Evolutionary conservation across 2,113 vertebrate genomes (phyloP), one percentile per base, ranked within the genome.

Genomic region (Passer domesticus): DNA sequence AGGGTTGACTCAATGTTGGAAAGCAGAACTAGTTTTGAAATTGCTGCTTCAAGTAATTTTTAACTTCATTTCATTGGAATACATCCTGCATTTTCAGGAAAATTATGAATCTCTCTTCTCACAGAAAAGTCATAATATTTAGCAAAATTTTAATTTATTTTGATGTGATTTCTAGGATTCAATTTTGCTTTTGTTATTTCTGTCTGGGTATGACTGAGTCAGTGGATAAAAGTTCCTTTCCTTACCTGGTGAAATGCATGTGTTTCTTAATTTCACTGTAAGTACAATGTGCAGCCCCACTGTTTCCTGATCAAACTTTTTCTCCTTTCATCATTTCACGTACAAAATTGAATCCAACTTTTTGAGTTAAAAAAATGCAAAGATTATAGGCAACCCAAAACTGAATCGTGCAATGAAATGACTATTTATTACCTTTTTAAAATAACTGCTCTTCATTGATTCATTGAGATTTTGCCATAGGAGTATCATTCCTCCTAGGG

Each of bases 401-500:
- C 47, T 11, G 23, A 86, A 92, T 95, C n/a, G 6, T 83, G 46
- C 76, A 82, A 92, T 86, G 90, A 95, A 96, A 66, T 35, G 15
- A 68, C 67, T 82, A 63, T 87, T 89, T 87, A 82, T 77, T 94
- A 89, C 60, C 72, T 89, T 92, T 89, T 66, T 33, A 44, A 58
- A 39, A 53, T 59, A 77, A 41, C 47, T 94, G 27, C 50, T 95
- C 56, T 90, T 83, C 58, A 47, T 59, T 91, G 46, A 62, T 77
- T 83, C 73, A 56, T 15, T 63, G 78, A 73, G 41, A 46, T 66
- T 67, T 55, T 92, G 52, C 49, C 41, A 41, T 53, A 46, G 46
- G 50, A 91, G 25, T 56, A 50, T 62, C 49, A 50, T 83, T 81
- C 70, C 43, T 60, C 37, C 77, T 69, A 62, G 28, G 62, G 18